Conservation (phyloP, 2,797 vertebrate species). For the Sarcoramphus papa region DNA sequence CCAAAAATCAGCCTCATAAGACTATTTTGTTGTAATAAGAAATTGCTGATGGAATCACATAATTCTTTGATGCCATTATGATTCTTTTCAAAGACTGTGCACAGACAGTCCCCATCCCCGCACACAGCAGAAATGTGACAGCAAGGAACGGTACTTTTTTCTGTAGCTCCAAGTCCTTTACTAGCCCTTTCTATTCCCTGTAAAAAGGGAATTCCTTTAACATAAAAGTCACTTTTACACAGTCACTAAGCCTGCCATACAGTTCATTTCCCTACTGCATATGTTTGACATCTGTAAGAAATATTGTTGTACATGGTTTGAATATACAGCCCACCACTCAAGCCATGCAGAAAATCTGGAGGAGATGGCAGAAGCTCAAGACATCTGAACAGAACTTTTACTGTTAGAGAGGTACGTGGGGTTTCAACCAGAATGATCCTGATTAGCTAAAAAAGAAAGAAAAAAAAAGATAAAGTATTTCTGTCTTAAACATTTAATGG, state of each 20-base stretch:
- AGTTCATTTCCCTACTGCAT: slow-evolving; percentile 32
- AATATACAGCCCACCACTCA: slow-evolving; percentile 29
- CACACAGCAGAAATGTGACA: not conserved
- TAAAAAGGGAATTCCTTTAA: slow-evolving; percentile 4
- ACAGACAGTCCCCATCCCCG: not conserved
- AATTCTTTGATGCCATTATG: not conserved
- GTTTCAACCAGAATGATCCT: slow-evolving; percentile 11
- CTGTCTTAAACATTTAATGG: not conserved
- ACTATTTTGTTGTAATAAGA: not conserved
- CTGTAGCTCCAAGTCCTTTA: not conserved
- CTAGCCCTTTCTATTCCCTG: not conserved
- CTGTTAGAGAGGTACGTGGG: not conserved
- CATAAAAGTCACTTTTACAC: not conserved
- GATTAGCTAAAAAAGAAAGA: not conserved
- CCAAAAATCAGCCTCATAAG: not conserved
- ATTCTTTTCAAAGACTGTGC: not conserved
- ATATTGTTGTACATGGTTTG: slow-evolving; percentile 41
- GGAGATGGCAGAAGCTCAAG: slow-evolving; percentile 48
- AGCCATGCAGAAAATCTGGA: slow-evolving; percentile 45
- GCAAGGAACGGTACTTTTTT: not conserved
- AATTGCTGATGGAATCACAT: not conserved
- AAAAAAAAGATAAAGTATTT: not conserved
- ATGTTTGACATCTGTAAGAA: slow-evolving; percentile 61
- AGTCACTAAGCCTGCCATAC: not conserved
- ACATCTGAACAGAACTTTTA: slow-evolving; percentile 42